A percentile compares a stretch with the other conserved stretches of the same genome.
These are phyloP conservation scores for Hylia prasina DNA, from an alignment of 2,113 vertebrate genomes.

Conservation along the genomic window DNA sequence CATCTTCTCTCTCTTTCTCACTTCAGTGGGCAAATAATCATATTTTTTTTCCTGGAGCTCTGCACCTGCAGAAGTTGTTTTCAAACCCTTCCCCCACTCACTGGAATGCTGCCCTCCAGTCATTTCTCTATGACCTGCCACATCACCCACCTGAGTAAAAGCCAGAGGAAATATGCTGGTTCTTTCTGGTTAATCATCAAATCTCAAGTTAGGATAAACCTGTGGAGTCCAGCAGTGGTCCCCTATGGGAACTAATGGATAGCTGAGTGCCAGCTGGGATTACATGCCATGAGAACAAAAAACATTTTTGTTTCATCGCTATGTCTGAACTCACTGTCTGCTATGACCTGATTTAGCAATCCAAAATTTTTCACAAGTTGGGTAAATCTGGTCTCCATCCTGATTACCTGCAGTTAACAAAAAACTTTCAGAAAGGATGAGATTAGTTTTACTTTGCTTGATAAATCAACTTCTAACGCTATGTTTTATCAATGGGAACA, in stretches of 20 bases:
- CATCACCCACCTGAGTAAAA: neutral
- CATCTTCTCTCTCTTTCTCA: neutral
- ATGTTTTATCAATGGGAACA: neutral
- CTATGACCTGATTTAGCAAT: neutral
- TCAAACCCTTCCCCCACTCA: neutral
- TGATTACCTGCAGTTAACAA: neutral
- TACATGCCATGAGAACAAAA: neutral
- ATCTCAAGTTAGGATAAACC: neutral
- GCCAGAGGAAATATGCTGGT: neutral
- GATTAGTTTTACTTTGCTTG: neutral
- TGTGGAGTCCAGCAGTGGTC: neutral
- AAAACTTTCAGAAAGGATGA: neutral
- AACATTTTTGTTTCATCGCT: neutral
- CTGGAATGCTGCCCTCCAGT: neutral
- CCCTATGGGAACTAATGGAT: neutral
- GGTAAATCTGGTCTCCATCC: neutral
- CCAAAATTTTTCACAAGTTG: neutral
- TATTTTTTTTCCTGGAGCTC: neutral
- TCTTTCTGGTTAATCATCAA: neutral
- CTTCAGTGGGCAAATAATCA: neutral
- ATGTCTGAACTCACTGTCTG: neutral
- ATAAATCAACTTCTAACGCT: neutral
- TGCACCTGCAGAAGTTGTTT: neutral
- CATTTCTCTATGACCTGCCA: neutral
- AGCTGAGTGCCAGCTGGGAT: neutral